Evolutionary conservation across 2,888 invertebrate species (phyloP).

Genomic region (Sclerodermus sp.): DNA sequence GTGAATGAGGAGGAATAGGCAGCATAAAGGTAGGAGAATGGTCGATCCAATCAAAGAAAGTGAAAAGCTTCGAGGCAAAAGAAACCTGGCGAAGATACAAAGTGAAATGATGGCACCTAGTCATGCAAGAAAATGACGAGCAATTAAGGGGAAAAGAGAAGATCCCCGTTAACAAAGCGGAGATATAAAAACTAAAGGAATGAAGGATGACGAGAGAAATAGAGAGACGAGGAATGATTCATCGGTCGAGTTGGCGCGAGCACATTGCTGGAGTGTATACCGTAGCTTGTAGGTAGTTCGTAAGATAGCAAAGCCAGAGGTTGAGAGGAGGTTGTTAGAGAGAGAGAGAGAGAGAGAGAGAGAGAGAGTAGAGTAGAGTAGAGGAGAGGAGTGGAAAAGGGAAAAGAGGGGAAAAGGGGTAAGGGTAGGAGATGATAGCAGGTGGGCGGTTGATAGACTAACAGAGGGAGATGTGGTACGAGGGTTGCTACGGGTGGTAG

Average conservation of each 20-base stretch:
- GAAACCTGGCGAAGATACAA: slow-evolving; percentile 1
- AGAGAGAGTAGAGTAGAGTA: slow-evolving; percentile 8
- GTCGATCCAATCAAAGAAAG: background rate
- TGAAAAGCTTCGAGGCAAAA: slow-evolving; percentile 1
- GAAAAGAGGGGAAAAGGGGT: too few species aligned
- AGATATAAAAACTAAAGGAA: background rate
- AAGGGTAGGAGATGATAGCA: too few species aligned
- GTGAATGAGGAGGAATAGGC: too few species aligned
- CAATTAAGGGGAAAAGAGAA: background rate
- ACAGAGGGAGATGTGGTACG: background rate
- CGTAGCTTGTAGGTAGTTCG: slow-evolving; percentile 4
- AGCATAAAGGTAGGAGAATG: background rate
- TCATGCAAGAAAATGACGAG: background rate
- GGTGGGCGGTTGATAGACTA: too few species aligned
- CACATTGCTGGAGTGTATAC: too few species aligned
- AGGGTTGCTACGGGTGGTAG: background rate
- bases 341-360: slow-evolving; percentile 12
- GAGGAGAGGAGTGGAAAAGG: slow-evolving; percentile 13
- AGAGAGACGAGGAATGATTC: slow-evolving; percentile 2
- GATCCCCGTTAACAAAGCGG: background rate
- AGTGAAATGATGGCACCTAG: background rate
- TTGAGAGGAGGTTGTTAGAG: slow-evolving; percentile 10
- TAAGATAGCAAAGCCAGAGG: slow-evolving; percentile 8
- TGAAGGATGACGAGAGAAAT: slow-evolving; percentile 6
- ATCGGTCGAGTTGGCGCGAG: slow-evolving; percentile 5